Conservation (phyloP, 2,113 vertebrate genomes). For the Drymodes brunneopygia region DNA sequence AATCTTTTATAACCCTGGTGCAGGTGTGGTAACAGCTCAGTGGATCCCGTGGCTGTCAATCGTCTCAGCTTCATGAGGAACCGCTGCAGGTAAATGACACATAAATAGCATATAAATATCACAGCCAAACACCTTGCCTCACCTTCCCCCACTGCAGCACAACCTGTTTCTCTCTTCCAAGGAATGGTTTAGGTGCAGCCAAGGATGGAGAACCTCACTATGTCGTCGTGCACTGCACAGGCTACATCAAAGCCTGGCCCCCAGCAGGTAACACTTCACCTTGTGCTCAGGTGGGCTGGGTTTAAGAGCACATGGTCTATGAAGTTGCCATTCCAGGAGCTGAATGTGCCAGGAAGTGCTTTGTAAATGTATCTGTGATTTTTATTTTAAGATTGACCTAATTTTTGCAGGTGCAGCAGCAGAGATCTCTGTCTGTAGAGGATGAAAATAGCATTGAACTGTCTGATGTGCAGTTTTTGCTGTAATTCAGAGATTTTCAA, state of each 20-base stretch:
- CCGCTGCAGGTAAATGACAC: conserved; percentile 81
- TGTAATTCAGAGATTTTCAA: not conserved
- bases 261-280: conserved; percentile 79
- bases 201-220: conserved; percentile 94
- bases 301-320: accelerated
- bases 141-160: accelerated
- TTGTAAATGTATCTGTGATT: accelerated
- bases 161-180: not conserved
- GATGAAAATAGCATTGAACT: accelerated
- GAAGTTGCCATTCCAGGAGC: not conserved
- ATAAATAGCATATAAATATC: not conserved
- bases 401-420: not conserved
- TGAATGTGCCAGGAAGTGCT: not conserved
- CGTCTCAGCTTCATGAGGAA: conserved; percentile 88
- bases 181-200: conserved; percentile 75
- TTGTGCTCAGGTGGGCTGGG: accelerated
- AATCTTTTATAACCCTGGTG: not conserved
- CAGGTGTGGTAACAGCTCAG: conserved; percentile 84
- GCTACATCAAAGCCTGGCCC: conserved; percentile 97
- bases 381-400: not conserved
- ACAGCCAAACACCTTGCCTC: not conserved
- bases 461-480: not conserved
- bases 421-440: not conserved
- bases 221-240: conserved; percentile 95
- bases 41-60: conserved; percentile 86